Conservation (phyloP, 2,888 invertebrate species). For the Archaeoteleia sp. region DNA sequence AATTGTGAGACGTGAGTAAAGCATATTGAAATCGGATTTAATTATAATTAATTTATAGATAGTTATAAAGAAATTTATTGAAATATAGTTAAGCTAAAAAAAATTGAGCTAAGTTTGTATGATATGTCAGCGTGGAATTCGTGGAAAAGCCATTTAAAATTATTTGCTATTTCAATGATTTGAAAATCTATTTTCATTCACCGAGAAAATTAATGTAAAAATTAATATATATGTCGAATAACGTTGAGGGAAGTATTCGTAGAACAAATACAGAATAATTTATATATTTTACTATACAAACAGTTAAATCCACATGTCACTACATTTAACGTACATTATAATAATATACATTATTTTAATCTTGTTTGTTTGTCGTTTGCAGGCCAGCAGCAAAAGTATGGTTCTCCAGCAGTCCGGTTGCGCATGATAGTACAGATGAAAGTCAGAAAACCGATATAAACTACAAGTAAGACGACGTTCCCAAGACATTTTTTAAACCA, state of each 20-base stretch:
- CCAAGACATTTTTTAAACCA: conserved; percentile 12
- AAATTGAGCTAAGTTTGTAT: too few relatives aligned
- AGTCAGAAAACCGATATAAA: conserved; percentile 20
- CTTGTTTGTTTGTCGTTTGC: conserved; percentile 21
- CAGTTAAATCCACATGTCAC: too few relatives aligned
- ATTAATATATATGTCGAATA: too few relatives aligned
- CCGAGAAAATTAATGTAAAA: too few relatives aligned
- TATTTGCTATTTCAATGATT: too few relatives aligned
- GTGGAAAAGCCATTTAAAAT: background rate
- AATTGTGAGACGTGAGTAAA: too few relatives aligned
- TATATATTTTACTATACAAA: conserved; percentile 9
- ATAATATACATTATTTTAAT: conserved; percentile 14
- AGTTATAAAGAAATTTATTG: too few relatives aligned
- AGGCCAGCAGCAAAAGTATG: conserved; percentile 64
- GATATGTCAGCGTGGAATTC: too few relatives aligned
- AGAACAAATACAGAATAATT: background rate
- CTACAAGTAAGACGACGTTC: conserved; percentile 7
- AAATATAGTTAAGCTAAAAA: too few relatives aligned
- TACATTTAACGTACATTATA: conserved; percentile 2
- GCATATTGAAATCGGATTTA: too few relatives aligned
- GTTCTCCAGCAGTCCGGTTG: conserved; percentile 51
- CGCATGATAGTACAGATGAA: conserved; percentile 33
- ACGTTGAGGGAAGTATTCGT: too few relatives aligned
- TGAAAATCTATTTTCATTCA: background rate
- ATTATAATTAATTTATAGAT: too few relatives aligned